Evolutionary conservation across 1,140 invertebrate species (phyloP).

Genomic region (Apis florea): DNA sequence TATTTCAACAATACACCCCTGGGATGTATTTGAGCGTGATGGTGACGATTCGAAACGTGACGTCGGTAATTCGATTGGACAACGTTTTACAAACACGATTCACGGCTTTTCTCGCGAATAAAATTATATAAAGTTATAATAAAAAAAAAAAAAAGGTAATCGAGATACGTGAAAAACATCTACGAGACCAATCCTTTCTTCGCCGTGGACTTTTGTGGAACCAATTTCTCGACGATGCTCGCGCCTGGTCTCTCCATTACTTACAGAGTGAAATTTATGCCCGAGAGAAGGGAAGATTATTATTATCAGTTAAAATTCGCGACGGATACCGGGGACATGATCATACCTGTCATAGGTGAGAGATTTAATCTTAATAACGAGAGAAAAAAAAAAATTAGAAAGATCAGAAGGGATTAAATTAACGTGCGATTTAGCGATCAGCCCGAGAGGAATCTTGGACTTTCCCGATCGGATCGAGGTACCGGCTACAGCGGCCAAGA

Average conservation of each 20-base stretch:
- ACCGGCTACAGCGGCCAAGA: conserved; percentile 74
- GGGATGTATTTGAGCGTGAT: conserved; percentile 67
- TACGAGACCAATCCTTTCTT: conserved; percentile 69
- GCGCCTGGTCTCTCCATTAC: conserved; percentile 75
- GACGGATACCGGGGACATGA: conserved; percentile 67
- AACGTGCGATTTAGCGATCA: conserved; percentile 69
- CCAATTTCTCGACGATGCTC: conserved; percentile 64
- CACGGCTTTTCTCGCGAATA: no score
- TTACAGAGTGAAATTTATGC: conserved; percentile 72
- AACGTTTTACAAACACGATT: neutral
- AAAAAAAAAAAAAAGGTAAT: conserved; percentile 57
- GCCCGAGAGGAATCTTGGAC: conserved; percentile 76
- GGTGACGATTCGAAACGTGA: conserved; percentile 74
- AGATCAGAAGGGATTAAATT: no score
- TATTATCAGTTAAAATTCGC: conserved; percentile 68
- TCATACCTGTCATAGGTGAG: conserved; percentile 71
- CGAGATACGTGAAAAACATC: conserved; percentile 63
- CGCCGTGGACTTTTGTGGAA: conserved; percentile 65
- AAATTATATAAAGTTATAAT: neutral
- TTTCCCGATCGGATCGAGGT: conserved; percentile 79
- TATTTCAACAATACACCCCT: conserved; percentile 77
- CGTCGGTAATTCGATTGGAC: conserved; percentile 23
- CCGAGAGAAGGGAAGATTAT: conserved; percentile 72
- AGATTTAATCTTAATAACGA: neutral
- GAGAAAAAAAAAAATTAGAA: no score